Base-by-base conservation (phyloP, 2,113 vertebrate genomes). In the Mesoclemmys tuberculata region DNA sequence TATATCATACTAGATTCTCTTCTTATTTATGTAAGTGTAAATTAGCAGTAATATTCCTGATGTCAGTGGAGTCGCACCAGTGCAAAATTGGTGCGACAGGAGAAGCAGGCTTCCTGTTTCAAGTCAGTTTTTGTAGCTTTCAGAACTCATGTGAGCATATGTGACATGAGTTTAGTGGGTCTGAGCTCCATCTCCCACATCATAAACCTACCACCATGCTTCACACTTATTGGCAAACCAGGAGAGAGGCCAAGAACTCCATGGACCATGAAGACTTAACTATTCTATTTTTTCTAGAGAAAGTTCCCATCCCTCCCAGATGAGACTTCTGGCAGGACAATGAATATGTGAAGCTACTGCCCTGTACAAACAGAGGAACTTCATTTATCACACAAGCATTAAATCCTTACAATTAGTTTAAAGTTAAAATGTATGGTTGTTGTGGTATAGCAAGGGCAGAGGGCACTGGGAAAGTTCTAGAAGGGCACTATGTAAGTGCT, bases 1-100 rank as follows among this genome's bases (percentile, higher is more conserved):
- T 87, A 46, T 80, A 51, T 58, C 10, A 4, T 91, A 31, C 93
- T 92, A 93, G 89, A 90, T 93, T 95, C 71, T 96, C 12, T 55
- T 27, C 35, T 89, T 35, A 5, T 89, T 90, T 35, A 24, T 26
- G 8, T 84, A 61, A 0, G 0, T 93, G 48, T 81, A 79, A 93
- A 79, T 51, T 29, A 10, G 41, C 35, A 68, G 49, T 54, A 89
- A 52, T 12, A 18, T 18, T 77, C 38, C 91, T 84, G 88, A 87
- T 51, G 38, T 87, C 35, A 52, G 0, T 35, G 88, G 44, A 82
- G 82, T 77, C 89, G 77, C 38, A 52, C 56, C 16, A 3, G 10
- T 54, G n/a, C 10, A 21, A 75, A 74, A 13, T 29, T 18, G 12
- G 14, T 26, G 83, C 61, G 35, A 87, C 13, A 1, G 75, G 71